Evolutionary conservation across 2,888 invertebrate species (phyloP), one percentile per base, ranked within the genome.

Genomic region (Tuta absoluta): DNA sequence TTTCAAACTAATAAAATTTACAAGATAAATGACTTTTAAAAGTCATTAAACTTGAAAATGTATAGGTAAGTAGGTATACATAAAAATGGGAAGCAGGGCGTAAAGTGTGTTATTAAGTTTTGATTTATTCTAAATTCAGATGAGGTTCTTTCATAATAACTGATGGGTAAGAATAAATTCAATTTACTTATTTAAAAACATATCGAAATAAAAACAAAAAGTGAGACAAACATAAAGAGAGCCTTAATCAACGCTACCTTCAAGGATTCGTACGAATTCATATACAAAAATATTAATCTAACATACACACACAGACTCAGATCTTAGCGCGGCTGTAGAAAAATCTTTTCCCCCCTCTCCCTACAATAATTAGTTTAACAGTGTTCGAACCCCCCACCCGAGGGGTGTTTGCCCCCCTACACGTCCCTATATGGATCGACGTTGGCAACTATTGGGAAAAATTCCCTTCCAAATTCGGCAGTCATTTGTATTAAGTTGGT

Each of bases 301-400:
- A 48, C 33, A 33, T n/a, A 63, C 45, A 57, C 66, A 63, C 49
- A 66, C 57, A 57, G 21, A 65, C 53, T 48, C 62, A 58, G 66
- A 64, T 72, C 70, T 69, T 68, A 63, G 60, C 66, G 51, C 2
- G 67, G 33, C 66, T 75, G 77, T 76, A 77, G 78, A 80, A 80
- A 80, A 80, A 80, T 78, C 78, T 77, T 77, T 75, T 67, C 70
- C 67, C 72, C 71, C 67, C 70, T 67, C 67, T 74, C 71, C 70
- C 68, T 63, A 69, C 74, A 75, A 75, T 75, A 73, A 81, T 81
- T 81, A 81, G 80, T 81, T 81, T 81, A 81, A 81, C 81, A 86
- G 86, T 86, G 82, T 85, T 82, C 83, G 79, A 76, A 76, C 78
- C 68, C 78, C 76, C 76, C 68, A 49, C 62, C 62, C 41, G 19